Evolutionary conservation across 2,113 vertebrate species (phyloP).

Genomic region (Rynchops niger): DNA sequence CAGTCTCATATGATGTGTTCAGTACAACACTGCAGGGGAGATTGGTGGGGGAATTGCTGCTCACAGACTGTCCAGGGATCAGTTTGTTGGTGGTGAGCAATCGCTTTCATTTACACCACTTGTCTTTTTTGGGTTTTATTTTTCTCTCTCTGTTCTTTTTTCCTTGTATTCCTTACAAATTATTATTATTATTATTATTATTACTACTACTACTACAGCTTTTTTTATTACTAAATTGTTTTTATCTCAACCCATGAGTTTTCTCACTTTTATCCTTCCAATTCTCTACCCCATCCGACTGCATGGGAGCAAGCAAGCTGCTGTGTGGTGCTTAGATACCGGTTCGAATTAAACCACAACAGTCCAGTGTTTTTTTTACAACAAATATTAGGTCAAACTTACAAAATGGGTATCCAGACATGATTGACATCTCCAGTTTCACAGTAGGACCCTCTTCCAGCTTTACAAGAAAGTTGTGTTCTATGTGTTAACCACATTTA

Average conservation of each 20-base stretch:
- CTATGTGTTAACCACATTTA: neutral
- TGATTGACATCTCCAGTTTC: neutral
- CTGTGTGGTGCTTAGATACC: neutral
- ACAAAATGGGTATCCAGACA: neutral
- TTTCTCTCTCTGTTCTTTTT: neutral
- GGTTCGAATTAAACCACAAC: neutral
- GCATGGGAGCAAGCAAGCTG: rapidly evolving
- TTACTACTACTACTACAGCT: rapidly evolving
- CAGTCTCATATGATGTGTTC: rapidly evolving
- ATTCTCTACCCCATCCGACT: neutral
- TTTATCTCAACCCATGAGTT: neutral
- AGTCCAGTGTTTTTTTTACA: neutral
- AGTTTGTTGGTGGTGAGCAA: neutral
- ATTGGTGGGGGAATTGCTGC: rapidly evolving
- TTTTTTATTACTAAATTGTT: neutral
- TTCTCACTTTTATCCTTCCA: neutral
- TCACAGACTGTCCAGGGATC: rapidly evolving
- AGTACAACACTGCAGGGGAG: neutral
- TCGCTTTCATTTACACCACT: neutral
- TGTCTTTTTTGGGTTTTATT: neutral
- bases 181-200: too few species aligned
- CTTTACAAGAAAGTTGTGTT: neutral
- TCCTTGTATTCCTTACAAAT: neutral
- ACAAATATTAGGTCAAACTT: neutral
- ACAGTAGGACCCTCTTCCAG: neutral